Conservation (phyloP, 2,888 invertebrate species). For the Drosophila mimica region DNA sequence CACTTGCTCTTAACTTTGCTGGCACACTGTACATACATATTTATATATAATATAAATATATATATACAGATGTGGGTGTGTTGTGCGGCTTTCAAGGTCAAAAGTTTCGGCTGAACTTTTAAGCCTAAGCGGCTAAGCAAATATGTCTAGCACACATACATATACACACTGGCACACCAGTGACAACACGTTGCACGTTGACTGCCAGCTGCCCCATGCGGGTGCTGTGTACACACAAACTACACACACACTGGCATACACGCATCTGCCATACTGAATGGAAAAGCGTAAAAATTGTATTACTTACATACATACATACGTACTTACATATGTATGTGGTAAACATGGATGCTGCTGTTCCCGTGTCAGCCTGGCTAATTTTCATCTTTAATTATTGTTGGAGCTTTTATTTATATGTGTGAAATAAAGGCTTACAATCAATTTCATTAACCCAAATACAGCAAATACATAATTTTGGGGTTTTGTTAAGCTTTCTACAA, state of each 20-base stretch:
- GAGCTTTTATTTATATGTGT: neutral
- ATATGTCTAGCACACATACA: conserved; percentile 43
- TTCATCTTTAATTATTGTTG: neutral
- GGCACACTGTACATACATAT: neutral
- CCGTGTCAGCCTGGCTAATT: neutral
- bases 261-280: neutral
- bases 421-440: neutral
- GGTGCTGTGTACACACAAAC: conserved; percentile 20
- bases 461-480: neutral
- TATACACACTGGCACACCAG: conserved; percentile 28
- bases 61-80: neutral
- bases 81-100: conserved; percentile 55
- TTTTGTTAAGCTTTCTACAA: neutral
- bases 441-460: neutral
- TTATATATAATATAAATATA: neutral
- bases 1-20: neutral
- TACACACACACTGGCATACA: neutral
- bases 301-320: neutral
- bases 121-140: conserved; percentile 58
- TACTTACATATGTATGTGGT: neutral
- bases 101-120: conserved; percentile 56
- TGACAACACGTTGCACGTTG: conserved; percentile 39
- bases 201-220: conserved; percentile 38
- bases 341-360: neutral
- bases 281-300: conserved; percentile 3